Conservation (phyloP, 2,888 invertebrate genomes). For the Pterostichus niger region DNA sequence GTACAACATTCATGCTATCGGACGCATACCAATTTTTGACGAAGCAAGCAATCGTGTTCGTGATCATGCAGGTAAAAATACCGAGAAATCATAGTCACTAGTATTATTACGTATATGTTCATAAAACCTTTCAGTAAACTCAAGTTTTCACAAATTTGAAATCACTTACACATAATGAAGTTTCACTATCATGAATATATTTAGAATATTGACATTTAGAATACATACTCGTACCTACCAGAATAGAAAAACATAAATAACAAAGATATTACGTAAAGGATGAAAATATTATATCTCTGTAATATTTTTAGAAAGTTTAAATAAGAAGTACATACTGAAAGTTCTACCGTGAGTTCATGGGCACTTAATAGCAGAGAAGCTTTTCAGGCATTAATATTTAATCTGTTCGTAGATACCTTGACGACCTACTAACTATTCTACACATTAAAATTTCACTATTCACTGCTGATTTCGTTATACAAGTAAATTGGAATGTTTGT, state of each 20-base stretch:
- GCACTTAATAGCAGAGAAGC: slow-evolving; percentile 3
- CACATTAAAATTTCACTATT: slow-evolving; percentile 17
- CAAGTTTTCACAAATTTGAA: too few species aligned
- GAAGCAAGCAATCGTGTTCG: too few species aligned
- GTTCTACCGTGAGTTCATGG: slow-evolving; percentile 4
- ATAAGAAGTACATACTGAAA: not conserved
- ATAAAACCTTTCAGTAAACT: too few species aligned
- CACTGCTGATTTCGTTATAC: slow-evolving; percentile 18
- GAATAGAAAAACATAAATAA: not conserved
- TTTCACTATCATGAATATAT: not conserved
- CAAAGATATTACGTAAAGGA: not conserved
- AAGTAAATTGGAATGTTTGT: slow-evolving; percentile 4
- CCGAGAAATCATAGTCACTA: too few species aligned
- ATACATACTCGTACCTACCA: not conserved
- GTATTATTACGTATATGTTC: too few species aligned
- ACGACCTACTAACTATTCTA: slow-evolving; percentile 8
- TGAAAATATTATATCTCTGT: not conserved
- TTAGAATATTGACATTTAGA: not conserved
- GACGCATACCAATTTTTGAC: too few species aligned
- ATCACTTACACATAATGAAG: too few species aligned
- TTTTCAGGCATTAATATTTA: slow-evolving; percentile 29
- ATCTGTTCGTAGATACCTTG: not conserved
- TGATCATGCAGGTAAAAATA: too few species aligned
- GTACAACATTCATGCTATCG: too few species aligned
- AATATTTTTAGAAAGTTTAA: slow-evolving; percentile 1